phyloP scores from a whole-genome alignment of 2,797 vertebrate genomes.

The Hozukius guyotensis region DNA sequence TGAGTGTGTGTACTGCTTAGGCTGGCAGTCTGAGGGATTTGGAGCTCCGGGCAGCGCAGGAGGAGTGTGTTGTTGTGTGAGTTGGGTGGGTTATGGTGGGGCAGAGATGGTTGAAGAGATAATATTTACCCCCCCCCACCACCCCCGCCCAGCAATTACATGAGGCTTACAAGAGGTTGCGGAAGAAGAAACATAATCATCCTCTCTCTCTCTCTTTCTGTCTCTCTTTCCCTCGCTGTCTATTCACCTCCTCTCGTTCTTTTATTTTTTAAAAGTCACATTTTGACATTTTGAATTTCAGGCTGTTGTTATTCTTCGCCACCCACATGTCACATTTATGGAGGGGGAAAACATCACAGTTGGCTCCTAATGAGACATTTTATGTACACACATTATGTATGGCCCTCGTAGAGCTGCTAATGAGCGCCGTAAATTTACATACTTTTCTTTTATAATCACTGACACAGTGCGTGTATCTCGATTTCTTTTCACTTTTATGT shows the following conservation, averaged over 20 bases:
- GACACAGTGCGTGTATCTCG: conserved; percentile 3
- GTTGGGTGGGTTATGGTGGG: conserved; percentile 45
- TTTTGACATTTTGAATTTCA: conserved; percentile 37
- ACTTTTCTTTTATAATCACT: conserved; percentile 28
- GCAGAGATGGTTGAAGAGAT: conserved; percentile 74
- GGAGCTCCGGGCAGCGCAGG: conserved; percentile 47
- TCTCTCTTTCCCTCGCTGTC: conserved; percentile 7
- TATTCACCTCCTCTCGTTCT: conserved; percentile 10
- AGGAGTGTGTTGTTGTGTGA: conserved; percentile 3
- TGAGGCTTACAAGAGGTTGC: conserved; percentile 60
- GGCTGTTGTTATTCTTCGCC: conserved; percentile 32
- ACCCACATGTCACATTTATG: conserved; percentile 20
- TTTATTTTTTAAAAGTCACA: conserved; percentile 26
- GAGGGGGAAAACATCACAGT: neutral
- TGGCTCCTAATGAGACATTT: conserved; percentile 53
- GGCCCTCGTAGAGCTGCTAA: conserved; percentile 40
- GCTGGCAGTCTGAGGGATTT: conserved; percentile 84
- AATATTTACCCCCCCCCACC: conserved; percentile 70
- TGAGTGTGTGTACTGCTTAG: conserved; percentile 76
- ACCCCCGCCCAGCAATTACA: conserved; percentile 76
- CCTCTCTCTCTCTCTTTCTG: conserved; percentile 29
- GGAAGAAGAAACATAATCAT: conserved; percentile 70
- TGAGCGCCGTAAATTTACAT: conserved; percentile 42
- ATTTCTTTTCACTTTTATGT: conserved; percentile 17
- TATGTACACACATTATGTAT: conserved; percentile 32